Evolutionary conservation across 92 coral and sea anemone species (phyloP).

Genomic region (Ricordea florida): DNA sequence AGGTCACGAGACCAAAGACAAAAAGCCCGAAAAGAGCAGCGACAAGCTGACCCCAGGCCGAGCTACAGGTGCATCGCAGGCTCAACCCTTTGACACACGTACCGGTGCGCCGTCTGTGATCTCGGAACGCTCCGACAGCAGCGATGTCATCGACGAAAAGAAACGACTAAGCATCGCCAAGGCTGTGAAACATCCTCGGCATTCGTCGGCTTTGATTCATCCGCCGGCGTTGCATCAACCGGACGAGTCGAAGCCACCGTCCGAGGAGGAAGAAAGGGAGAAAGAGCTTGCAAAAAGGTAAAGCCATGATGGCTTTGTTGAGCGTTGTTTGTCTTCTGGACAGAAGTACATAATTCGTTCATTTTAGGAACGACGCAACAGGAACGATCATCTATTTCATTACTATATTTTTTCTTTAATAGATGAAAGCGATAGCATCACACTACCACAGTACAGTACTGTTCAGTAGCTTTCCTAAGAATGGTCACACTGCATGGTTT

Average conservation of each 20-base stretch:
- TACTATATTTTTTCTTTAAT: too few species aligned
- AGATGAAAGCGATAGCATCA: too few species aligned
- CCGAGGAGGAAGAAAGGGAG: constrained; percentile 93
- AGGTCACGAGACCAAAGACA: constrained; percentile 82
- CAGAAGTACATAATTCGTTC: too few species aligned
- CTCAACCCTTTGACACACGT: constrained; percentile 67
- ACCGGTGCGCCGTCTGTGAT: constrained; percentile 95
- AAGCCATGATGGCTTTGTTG: too few species aligned
- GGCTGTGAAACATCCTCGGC: constrained; percentile 67
- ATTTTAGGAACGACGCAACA: too few species aligned
- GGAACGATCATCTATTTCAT: too few species aligned
- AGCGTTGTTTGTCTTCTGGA: too few species aligned
- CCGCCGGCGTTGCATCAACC: constrained; percentile 46
- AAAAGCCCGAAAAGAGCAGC: constrained; percentile 88
- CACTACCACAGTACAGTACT: too few species aligned
- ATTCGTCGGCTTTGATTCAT: constrained; percentile 72
- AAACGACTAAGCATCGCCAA: constrained; percentile 80
- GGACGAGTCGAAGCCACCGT: constrained; percentile 61
- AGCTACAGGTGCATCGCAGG: constrained; percentile 71
- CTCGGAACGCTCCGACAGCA: constrained; percentile 97
- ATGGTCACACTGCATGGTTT: too few species aligned
- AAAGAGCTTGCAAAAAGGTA: constrained; percentile 89
- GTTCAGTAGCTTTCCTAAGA: too few species aligned
- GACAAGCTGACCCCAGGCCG: constrained; percentile 90
- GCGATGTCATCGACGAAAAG: constrained; percentile 84